Evolutionary conservation across 2,888 invertebrate genomes (phyloP), one percentile per base, ranked within the genome.

Genomic region (Sinotaia quadrata): DNA sequence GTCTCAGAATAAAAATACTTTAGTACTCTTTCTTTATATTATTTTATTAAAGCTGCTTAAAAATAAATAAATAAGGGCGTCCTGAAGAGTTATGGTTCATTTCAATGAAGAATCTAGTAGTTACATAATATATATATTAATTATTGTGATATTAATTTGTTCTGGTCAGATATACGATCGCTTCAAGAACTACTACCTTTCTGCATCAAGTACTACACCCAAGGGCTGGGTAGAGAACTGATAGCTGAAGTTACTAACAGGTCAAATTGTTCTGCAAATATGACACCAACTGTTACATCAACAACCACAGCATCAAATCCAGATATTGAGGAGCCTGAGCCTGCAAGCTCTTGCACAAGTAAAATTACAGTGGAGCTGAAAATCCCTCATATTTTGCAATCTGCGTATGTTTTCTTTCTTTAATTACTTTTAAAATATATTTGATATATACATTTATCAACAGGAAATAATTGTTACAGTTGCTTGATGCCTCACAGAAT

Each of bases 121-220:
- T 4, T 7, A 5, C 21, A 54, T 24, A 24, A 12, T 8, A 57
- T 5, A 29, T 41, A 60, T 33, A 36, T 61, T 37, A 21, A 33
- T 27, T n/a, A n/a, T n/a, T n/a, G n/a, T n/a, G n/a, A 61, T 57
- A 29, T 7, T 37, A 4, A 5, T 52, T 37, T 36, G 66, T 27
- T 33, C 33, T 49, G 72, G 71, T 15, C 75, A 84, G 84, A 80
- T 73, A 52, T 81, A 34, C 74, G 81, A 27, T 78, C 81, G 36
- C 72, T 83, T 21, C 81, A 81, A 61, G 83, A 84, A 37, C 72
- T 83, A 29, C 71, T 84, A 44, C 84, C 83, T 33, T 84, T 80
- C 69, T 77, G 79, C 69, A 78, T 80, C 12, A 80, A 83, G 71
- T 83, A 80, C 61, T 83, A 83, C 69, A 82, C 82, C 21, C 76